A percentile compares a stretch with the other conserved stretches of the same genome.
Conservation (phyloP, 1,140 invertebrate species). For the Pseudomyrmex pallidus region DNA sequence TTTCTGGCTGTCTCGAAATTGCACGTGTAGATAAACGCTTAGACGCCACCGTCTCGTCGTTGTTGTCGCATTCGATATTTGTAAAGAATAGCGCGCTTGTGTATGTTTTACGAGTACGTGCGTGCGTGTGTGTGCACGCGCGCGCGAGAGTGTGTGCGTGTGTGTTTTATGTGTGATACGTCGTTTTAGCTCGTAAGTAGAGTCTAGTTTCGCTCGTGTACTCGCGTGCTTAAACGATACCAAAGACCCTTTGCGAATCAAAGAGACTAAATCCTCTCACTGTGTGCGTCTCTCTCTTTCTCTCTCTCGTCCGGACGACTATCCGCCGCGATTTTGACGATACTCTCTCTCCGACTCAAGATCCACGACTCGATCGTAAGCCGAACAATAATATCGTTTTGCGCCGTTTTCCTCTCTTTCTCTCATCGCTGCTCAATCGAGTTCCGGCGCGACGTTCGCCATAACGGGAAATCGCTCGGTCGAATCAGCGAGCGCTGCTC, state of each 20-base stretch:
- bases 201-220: constrained; percentile 19
- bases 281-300: background rate
- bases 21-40: constrained; percentile 45
- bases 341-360: background rate
- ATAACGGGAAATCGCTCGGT: constrained; percentile 23
- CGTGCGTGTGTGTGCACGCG: background rate
- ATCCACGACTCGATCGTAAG: constrained; percentile 3
- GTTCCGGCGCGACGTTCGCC: constrained; percentile 2
- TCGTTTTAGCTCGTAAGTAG: constrained; percentile 47
- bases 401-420: background rate
- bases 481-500: background rate
- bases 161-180: background rate
- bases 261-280: background rate
- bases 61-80: constrained; percentile 38
- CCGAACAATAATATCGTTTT: background rate
- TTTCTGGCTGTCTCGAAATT: constrained; percentile 44
- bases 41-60: background rate
- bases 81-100: constrained; percentile 41
- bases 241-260: constrained; percentile 6
- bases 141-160: constrained; percentile 29
- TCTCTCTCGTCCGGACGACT: constrained; percentile 62
- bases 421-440: constrained; percentile 30
- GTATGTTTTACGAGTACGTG: background rate
- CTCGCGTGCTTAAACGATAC: background rate
- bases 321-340: background rate